phyloP scores from a whole-genome alignment of 2,888 invertebrate species.

The Bellardia pandia region DNA sequence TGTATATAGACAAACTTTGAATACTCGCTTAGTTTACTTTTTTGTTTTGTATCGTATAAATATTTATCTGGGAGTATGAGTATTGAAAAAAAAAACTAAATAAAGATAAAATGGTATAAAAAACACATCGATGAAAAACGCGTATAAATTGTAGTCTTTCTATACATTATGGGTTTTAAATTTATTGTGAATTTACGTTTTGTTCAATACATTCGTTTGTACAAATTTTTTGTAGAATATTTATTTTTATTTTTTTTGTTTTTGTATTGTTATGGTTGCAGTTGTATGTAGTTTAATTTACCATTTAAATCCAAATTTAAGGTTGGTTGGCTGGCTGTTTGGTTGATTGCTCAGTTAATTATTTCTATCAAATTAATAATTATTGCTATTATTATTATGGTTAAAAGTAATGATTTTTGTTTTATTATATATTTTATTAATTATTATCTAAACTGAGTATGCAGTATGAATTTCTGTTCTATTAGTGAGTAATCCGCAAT shows the following conservation, averaged over 20 bases:
- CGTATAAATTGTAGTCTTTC: conserved; percentile 49
- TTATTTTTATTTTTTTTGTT: conserved; percentile 23
- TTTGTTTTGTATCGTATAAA: conserved; percentile 47
- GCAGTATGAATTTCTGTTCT: background rate
- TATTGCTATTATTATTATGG: background rate
- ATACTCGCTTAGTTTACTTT: conserved; percentile 50
- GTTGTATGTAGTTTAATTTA: conserved; percentile 60
- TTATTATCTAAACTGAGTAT: background rate
- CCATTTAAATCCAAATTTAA: conserved; percentile 68
- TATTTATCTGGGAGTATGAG: conserved; percentile 59
- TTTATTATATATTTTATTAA: background rate
- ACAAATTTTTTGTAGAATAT: conserved; percentile 12
- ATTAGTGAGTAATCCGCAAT: conserved; percentile 15
- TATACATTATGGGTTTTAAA: conserved; percentile 37
- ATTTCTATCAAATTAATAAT: conserved; percentile 29
- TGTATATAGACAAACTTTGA: conserved; percentile 55
- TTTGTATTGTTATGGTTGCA: conserved; percentile 48
- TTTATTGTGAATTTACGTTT: conserved; percentile 68
- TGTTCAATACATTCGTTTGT: conserved; percentile 63
- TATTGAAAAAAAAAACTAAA: conserved; percentile 52
- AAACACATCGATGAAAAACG: conserved; percentile 49
- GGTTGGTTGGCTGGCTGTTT: conserved; percentile 43
- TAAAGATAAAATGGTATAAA: conserved; percentile 42
- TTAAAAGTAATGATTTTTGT: background rate
- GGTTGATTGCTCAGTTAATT: conserved; percentile 41